Conservation (phyloP, 2,113 vertebrate genomes). For the Elephas maximus region DNA sequence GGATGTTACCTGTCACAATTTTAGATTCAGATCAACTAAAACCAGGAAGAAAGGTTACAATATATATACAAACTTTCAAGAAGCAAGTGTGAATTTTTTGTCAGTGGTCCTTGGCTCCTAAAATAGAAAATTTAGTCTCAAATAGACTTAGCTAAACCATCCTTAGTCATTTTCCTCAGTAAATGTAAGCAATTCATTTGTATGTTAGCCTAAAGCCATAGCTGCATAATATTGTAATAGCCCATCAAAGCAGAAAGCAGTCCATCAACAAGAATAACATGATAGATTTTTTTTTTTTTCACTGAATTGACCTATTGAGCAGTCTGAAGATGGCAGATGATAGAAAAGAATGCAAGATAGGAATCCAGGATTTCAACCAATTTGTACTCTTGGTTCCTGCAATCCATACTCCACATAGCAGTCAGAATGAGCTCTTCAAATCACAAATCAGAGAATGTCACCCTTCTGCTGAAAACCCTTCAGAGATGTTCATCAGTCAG, state of each 20-base stretch:
- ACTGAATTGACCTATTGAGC: not conserved
- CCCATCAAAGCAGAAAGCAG: not conserved
- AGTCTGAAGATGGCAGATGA: not conserved
- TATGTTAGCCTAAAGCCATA: not conserved
- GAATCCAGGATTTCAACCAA: not conserved
- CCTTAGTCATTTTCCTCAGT: not conserved
- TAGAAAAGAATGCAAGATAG: not conserved
- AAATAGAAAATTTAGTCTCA: not conserved
- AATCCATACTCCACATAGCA: not conserved
- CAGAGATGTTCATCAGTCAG: not conserved
- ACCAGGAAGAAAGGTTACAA: not conserved
- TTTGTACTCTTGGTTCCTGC: not conserved
- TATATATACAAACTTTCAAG: not conserved
- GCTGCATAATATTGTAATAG: not conserved
- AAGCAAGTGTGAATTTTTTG: not conserved
- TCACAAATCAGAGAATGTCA: not conserved
- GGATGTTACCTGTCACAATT: not conserved
- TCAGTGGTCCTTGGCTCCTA: not conserved
- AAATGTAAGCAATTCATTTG: not conserved
- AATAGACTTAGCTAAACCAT: not conserved
- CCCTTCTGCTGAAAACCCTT: not conserved
- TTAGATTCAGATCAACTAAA: not conserved
- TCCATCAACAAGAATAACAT: not conserved
- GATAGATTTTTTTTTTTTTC: not conserved
- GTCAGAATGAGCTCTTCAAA: not conserved